Base-by-base conservation (phyloP, 2,888 invertebrate genomes). In the Cotesia congregata region DNA sequence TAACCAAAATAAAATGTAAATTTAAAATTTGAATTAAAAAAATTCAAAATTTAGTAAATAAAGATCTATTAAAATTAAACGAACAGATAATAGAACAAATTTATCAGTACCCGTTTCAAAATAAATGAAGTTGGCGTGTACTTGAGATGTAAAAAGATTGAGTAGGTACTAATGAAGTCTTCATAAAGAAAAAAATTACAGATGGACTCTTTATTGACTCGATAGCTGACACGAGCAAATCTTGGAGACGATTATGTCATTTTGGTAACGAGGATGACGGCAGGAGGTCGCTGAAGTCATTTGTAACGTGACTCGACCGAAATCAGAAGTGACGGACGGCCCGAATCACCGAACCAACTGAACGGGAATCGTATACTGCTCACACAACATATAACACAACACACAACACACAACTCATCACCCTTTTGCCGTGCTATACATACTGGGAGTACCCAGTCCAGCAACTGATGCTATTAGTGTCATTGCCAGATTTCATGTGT, bases 261-360 rank as follows among this genome's bases (percentile, higher is more conserved):
- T 86, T 84, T 77, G 85, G 84, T 86, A 88, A 87, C 86, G 84
- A 88, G 88, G 83, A 85, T 84, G 85, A 86, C 86, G 84, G 74
- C 75, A 77, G 77, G 75, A 79, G 82, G 80, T 79, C 75, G 50
- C 50, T 12, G 67, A 79, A 84, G 84, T 87, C 85, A 87, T 88
- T 87, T 88, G 88, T 88, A 87, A 88, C 86, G 83, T 88, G 89
- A 88, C 86, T 86, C 84, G 81, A 84, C 87, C 81, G 83, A 87
- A 88, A 88, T 88, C 85, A 86, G 83, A 83, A 80, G 76, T 77
- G 80, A 80, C 79, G 78, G 77, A 67, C 65, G 75, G 82, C 81
- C 81, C 50, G 50, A 50, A 50, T 12, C 50, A 50, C 81, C 12
- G 12, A 12, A 50, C 50, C 50, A 50, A 50, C 50, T 50, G 83